Percentiles rank a stretch among this genome's conserved stretches.
phyloP scores from a whole-genome alignment of 2,797 vertebrate species.

The Centroberyx gerrardi region DNA sequence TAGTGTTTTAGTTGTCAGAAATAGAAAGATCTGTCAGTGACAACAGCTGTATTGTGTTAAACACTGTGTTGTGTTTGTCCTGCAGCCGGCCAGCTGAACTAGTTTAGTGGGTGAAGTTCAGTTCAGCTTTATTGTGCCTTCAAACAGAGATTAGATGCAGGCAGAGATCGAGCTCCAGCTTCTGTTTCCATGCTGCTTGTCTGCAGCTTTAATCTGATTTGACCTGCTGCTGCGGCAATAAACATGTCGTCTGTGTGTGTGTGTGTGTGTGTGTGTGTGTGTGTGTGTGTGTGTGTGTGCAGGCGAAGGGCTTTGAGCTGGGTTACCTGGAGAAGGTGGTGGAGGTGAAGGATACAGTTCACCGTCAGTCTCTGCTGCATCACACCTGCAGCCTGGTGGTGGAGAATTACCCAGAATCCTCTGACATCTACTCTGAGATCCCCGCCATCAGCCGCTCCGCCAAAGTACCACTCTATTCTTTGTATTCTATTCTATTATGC shows the following conservation, averaged over 20 bases:
- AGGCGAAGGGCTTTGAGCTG: conserved; percentile 96
- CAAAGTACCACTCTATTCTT: conserved; percentile 81
- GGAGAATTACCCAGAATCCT: conserved; percentile 91
- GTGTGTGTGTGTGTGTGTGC: conserved; percentile 22
- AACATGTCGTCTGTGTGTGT: conserved; percentile 20
- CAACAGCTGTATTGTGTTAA: too few relatives aligned
- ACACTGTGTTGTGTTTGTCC: too few relatives aligned
- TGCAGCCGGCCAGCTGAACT: too few relatives aligned
- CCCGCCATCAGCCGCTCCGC: conserved; percentile 92
- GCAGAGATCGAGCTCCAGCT: not conserved
- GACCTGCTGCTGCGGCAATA: too few relatives aligned
- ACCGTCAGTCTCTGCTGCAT: conserved; percentile 93
- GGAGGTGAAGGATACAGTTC: conserved; percentile 97
- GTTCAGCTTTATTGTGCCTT: not conserved
- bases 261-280: conserved; percentile 28
- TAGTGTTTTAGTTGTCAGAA: too few relatives aligned
- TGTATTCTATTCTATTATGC: too few relatives aligned
- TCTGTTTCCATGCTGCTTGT: not conserved
- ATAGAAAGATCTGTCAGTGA: too few relatives aligned
- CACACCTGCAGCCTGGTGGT: conserved; percentile 93
- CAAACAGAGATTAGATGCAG: not conserved
- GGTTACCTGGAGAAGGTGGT: conserved; percentile 96
- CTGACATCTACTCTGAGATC: conserved; percentile 95
- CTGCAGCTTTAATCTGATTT: not conserved
- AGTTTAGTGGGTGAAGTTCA: not conserved